These are phyloP conservation scores for Takifugu ocellatus DNA, from an alignment of 2,797 vertebrate genomes.

Conservation along the genomic window DNA sequence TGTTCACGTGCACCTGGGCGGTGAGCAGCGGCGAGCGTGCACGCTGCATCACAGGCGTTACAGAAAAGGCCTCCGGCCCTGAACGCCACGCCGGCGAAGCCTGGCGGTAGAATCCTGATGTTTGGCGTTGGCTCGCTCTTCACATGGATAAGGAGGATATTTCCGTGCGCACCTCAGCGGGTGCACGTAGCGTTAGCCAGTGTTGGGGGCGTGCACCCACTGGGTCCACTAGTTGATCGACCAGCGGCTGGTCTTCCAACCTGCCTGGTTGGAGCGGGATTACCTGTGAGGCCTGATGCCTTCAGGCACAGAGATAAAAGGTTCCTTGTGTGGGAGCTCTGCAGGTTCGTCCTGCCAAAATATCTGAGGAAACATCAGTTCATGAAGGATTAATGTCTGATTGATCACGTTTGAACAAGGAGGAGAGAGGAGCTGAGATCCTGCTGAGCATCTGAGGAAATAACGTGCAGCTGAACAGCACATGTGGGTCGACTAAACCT, in stretches of 20 bases:
- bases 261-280: neutral
- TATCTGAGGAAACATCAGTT: slow-evolving; percentile 1
- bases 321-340: slow-evolving; percentile 39
- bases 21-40: slow-evolving; percentile 14
- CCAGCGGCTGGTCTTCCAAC: neutral
- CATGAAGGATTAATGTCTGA: slow-evolving; percentile 11
- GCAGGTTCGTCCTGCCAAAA: neutral
- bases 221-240: too few relatives aligned
- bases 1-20: slow-evolving; percentile 32
- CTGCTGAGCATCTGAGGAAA: neutral
- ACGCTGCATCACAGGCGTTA: slow-evolving; percentile 4
- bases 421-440: neutral
- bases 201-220: too few relatives aligned
- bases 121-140: too few relatives aligned
- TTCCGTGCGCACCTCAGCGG: too few relatives aligned
- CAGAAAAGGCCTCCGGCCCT: neutral
- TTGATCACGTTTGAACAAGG: slow-evolving; percentile 12
- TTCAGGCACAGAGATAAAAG: slow-evolving; percentile 30
- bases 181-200: too few relatives aligned
- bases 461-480: too few relatives aligned
- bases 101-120: too few relatives aligned
- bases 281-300: neutral
- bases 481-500: too few relatives aligned
- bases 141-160: too few relatives aligned
- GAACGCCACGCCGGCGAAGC: too few relatives aligned